Evolutionary conservation across 2,888 invertebrate genomes (phyloP), one percentile per base, ranked within the genome.

Genomic region (Lottia scabra): DNA sequence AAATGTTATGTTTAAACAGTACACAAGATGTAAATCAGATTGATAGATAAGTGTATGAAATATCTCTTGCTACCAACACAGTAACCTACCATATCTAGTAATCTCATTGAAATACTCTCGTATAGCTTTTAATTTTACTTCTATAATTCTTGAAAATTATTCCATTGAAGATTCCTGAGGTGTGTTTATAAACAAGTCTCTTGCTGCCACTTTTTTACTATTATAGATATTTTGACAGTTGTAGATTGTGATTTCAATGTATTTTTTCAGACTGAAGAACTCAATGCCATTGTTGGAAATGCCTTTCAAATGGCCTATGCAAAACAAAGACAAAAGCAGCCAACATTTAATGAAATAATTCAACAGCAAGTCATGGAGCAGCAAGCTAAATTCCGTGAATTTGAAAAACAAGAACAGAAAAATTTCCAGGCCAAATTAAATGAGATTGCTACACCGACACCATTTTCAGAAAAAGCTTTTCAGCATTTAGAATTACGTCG

Each of bases 291-390:
- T 84, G 94, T 95, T 86, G 95, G 95, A 91, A 95, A 95, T 94
- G 95, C 95, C 88, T 95, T 96, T 92, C 95, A 95, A 90, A 94
- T 95, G 94, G 95, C 96, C 88, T 95, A 95, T 92, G 94, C 95
- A 87, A 95, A 95, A 91, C 83, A 85, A 72, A 78, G 82, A 67
- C 78, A 79, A 26, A 78, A 81, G 68, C 87, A 85, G 76, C 88
- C 87, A 3, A 87, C 88, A 16, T 89, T 89, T 79, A 84, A 89
- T 74, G 88, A 88, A 72, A 75, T 89, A 30, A 89, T 89, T 30
- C 87, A 87, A 72, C 80, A 80, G 19, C 77, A 77, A 75, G 78
- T 89, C 13, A 82, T 83, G 23, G 83, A 84, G 69, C 87, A 88
- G 71, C 84, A 86, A 68, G 85, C 83, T 6, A 82, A 85, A 74